Evolutionary conservation across 2,888 invertebrate genomes (phyloP).

Genomic region (Scaptomyza caliginosa): DNA sequence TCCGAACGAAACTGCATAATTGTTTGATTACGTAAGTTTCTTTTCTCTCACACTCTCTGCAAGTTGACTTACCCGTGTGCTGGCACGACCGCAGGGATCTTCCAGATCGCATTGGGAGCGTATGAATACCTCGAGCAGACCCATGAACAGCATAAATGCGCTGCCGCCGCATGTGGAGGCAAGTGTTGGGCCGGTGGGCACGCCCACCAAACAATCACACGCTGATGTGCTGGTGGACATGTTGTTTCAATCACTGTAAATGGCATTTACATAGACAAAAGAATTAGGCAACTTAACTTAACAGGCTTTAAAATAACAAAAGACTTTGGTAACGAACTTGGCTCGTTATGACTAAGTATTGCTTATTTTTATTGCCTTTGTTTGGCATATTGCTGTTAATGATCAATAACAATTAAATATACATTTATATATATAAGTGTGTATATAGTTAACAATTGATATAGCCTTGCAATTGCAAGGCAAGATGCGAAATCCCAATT

Average conservation of each 20-base stretch:
- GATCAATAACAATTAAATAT: conserved; percentile 47
- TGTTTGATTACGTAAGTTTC: background rate
- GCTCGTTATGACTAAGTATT: conserved; percentile 14
- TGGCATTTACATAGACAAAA: conserved; percentile 23
- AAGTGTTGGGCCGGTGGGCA: conserved; percentile 92
- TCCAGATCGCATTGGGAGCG: conserved; percentile 94
- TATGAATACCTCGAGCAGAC: conserved; percentile 92
- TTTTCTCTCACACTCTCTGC: background rate
- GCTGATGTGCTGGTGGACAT: conserved; percentile 81
- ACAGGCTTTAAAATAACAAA: conserved; percentile 25
- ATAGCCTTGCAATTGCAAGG: conserved; percentile 57
- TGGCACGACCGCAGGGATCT: conserved; percentile 92
- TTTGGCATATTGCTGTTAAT: conserved; percentile 33
- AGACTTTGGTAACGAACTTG: conserved; percentile 58
- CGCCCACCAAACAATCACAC: conserved; percentile 92
- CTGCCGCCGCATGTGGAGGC: conserved; percentile 93
- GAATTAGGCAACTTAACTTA: conserved; percentile 53
- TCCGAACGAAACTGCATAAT: conserved; percentile 82
- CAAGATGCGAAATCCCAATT: conserved; percentile 39
- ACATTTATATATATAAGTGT: conserved; percentile 20
- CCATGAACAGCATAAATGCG: conserved; percentile 95
- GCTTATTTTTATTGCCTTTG: background rate
- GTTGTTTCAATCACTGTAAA: conserved; percentile 27
- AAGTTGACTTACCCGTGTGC: conserved; percentile 83
- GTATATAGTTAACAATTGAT: conserved; percentile 19